These are phyloP conservation scores for Mimas tiliae DNA, from an alignment of 2,888 invertebrate genomes.

Conservation along the genomic window DNA sequence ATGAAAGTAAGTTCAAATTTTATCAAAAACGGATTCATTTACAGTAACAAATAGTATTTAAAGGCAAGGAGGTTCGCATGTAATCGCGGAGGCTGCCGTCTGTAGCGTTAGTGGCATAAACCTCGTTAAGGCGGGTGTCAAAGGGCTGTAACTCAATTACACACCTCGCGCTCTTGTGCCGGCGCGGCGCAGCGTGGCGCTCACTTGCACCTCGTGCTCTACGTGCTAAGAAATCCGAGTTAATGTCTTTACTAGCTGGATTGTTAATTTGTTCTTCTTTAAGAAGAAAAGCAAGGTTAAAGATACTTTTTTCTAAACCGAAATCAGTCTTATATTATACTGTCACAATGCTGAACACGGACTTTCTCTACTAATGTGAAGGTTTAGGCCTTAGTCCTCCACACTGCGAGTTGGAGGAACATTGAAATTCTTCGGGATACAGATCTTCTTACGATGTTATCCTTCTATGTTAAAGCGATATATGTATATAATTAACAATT, in stretches of 20 bases:
- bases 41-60: slow-evolving; percentile 1
- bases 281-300: no score
- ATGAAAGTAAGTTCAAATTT: no score
- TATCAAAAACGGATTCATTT: not conserved
- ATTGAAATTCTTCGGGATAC: no score
- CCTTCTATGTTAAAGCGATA: no score
- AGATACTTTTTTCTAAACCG: no score
- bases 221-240: slow-evolving; percentile 17
- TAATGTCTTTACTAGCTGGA: not conserved
- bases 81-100: slow-evolving; percentile 18
- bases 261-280: slow-evolving; percentile 3
- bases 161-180: slow-evolving; percentile 59
- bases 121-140: slow-evolving; percentile 81
- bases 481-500: no score
- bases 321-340: no score
- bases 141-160: slow-evolving; percentile 82
- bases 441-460: no score
- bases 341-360: no score
- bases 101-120: slow-evolving; percentile 69
- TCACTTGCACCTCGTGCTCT: slow-evolving; percentile 23
- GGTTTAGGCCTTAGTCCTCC: no score
- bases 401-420: no score
- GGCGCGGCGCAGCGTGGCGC: slow-evolving; percentile 33
- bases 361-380: no score
- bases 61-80: slow-evolving; percentile 15